Base-by-base conservation (phyloP, 2,888 invertebrate species). In the Lacanobia wlatinum region DNA sequence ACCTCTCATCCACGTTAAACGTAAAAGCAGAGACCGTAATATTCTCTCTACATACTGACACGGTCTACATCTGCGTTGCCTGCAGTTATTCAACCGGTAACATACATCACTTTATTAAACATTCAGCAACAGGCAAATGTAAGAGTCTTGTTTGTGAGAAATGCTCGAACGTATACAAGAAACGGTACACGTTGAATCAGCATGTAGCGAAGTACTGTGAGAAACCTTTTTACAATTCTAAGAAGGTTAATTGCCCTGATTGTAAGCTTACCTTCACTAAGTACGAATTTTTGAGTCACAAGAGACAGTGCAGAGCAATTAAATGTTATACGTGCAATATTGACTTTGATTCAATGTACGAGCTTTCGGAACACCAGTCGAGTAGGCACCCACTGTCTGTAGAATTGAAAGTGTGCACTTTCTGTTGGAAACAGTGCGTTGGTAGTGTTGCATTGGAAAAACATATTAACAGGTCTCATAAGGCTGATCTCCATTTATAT, bases 371-470 rank as follows among this genome's bases (percentile, higher is more conserved):
- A 5, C 95, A 96, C 65, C 92, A 92, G 55, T 77, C 85, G 0
- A 73, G 73, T 3, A 76, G 78, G 0, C 95, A 96, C 70, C 90
- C 91, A 0, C 52, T 85, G 1, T 87, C 90, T 0, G 80, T 94
- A 1, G 86, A 87, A 1, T 65, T 95, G 0, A 77, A 85, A 23
- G 68, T 75, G 0, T 96, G 96, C 60, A 89, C 87, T 18, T 94
- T 90, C 59, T 96, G 96, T 53, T 80, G 84, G 1, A 90, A 89
- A 70, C 92, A 93, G 1, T 92, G 91, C 70, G 92, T 94, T 0
- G 94, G 95, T 0, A 70, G 70, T 0, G 52, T 76, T 0, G 79
- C 90, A 0, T 74, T 95, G 21, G 76, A 90, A 0, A 94, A 92
- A 73, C 96, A 96, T 67, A 84, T 95, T 0, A 80, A 90, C 16